Evolutionary conservation across 2,797 vertebrate genomes (phyloP), one percentile per base, ranked within the genome.

Genomic region (Halcyon chelicuti): DNA sequence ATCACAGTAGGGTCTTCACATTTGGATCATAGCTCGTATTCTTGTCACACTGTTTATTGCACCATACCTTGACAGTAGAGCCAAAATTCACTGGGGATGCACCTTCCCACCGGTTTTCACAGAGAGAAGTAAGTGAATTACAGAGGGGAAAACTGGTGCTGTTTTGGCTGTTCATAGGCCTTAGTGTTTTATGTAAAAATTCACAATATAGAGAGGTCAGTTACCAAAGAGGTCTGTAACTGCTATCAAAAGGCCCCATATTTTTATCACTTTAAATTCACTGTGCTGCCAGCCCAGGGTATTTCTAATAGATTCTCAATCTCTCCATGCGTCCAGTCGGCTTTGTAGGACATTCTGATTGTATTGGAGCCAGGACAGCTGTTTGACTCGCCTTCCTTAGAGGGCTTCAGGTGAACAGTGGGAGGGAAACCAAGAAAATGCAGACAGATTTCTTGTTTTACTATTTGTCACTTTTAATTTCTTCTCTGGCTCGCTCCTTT

Each of bases 211-310:
- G 63, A 82, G 88, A 58, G 47, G 71, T 79, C 61, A 67, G n/a
- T 78, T 74, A 80, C 21, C 58, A 90, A 29, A 67, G 94, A 86
- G 88, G 67, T 60, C 86, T 82, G n/a, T 58, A 91, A 84, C 54
- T 65, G 68, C 80, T 95, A 46, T 68, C 86, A 89, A 66, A 86
- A 72, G 68, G 35, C 14, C 37, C 26, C 74, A 77, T 72, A 72
- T 80, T 91, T 94, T 93, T 63, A 88, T 83, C 76, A 37, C 63
- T 63, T 68, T 14, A 85, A 61, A 94, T 91, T 95, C 78, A 88
- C 17, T 63, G 60, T 76, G 67, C 47, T 88, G 78, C 77, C 72
- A 70, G 49, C 35, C 28, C 28, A 39, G 54, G 26, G 14, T 83
- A 26, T 88, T 89, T 85, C 67, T 62, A 33, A 67, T 7, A 77